These are phyloP conservation scores for Cheilosia vulpina DNA, from an alignment of 2,888 invertebrate species.

Conservation along the genomic window DNA sequence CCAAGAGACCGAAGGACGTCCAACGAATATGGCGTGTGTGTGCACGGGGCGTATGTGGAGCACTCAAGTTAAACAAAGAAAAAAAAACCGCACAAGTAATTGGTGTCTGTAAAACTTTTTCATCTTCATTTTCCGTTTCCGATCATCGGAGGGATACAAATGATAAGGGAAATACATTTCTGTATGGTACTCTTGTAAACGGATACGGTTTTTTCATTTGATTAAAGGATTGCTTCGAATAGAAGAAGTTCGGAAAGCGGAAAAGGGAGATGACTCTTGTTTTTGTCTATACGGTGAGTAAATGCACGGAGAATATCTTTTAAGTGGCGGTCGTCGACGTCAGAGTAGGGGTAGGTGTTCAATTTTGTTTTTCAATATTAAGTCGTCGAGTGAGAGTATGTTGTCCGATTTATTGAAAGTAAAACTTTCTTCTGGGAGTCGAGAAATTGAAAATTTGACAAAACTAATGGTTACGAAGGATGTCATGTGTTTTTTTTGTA, in stretches of 20 bases:
- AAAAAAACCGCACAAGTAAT: slow-evolving; percentile 32
- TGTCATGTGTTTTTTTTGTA: no score
- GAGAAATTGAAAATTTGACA: no score
- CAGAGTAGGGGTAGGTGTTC: neutral
- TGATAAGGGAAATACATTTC: slow-evolving; percentile 63
- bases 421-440: no score
- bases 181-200: slow-evolving; percentile 18
- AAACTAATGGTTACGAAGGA: no score
- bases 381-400: neutral
- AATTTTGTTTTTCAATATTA: neutral
- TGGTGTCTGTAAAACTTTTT: slow-evolving; percentile 71
- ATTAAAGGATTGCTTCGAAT: slow-evolving; percentile 35
- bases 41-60: slow-evolving; percentile 4
- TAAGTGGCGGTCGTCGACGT: neutral
- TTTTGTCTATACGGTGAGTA: neutral
- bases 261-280: slow-evolving; percentile 59
- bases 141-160: slow-evolving; percentile 54
- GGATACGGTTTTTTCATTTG: slow-evolving; percentile 38
- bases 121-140: slow-evolving; percentile 72
- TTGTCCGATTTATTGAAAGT: neutral
- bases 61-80: slow-evolving; percentile 12
- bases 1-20: slow-evolving; percentile 24
- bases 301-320: neutral
- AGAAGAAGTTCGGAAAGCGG: slow-evolving; percentile 30
- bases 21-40: slow-evolving; percentile 29